phyloP scores from a whole-genome alignment of 1,140 invertebrate genomes.

The Drosophila lacteicornis region DNA sequence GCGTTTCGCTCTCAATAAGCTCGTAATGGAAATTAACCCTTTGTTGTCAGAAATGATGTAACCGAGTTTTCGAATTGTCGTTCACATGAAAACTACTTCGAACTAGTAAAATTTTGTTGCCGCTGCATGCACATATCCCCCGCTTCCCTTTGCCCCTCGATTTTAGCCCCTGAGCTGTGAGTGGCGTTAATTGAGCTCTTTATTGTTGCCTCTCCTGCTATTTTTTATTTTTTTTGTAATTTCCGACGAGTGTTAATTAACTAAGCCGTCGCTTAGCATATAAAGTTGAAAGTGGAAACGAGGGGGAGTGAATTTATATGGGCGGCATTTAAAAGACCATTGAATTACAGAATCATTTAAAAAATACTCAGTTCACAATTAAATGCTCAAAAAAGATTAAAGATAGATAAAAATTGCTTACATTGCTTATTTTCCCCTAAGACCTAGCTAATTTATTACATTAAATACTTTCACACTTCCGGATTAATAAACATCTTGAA shows the following conservation, averaged over 20 bases:
- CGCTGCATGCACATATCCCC: constrained; percentile 54
- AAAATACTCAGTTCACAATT: neutral
- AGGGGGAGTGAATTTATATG: constrained; percentile 12
- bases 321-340: neutral
- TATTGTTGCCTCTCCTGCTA: constrained; percentile 60
- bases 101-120: constrained; percentile 68
- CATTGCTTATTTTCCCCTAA: too few relatives aligned
- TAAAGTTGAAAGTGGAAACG: constrained; percentile 36
- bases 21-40: constrained; percentile 52
- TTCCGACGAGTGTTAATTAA: constrained; percentile 69
- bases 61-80: constrained; percentile 65
- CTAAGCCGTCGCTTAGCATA: constrained; percentile 50
- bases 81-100: constrained; percentile 77
- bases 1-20: constrained; percentile 53
- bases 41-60: constrained; percentile 70
- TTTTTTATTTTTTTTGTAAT: constrained; percentile 38
- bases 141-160: neutral
- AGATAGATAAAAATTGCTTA: too few relatives aligned
- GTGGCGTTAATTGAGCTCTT: constrained; percentile 80
- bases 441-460: too few relatives aligned
- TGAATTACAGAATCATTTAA: neutral
- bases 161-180: constrained; percentile 28
- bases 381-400: too few relatives aligned
- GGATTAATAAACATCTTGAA: neutral
- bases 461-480: too few relatives aligned